A percentile compares a stretch with the other conserved stretches of the same genome.
Evolutionary conservation across 2,888 invertebrate species (phyloP).

Genomic region (Argyresthia goedartella): DNA sequence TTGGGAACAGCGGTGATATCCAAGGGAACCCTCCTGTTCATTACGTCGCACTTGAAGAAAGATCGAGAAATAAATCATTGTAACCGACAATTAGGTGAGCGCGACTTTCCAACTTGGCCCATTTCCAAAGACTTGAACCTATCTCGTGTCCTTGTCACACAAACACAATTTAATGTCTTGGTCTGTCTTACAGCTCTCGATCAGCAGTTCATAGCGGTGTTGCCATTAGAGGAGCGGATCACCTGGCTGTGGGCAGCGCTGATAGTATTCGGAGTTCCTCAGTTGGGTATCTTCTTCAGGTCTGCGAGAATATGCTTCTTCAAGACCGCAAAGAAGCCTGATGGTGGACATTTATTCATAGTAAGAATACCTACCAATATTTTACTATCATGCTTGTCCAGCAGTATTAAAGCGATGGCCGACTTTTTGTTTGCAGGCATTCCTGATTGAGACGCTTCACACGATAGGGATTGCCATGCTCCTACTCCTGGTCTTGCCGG

Average conservation of each 20-base stretch:
- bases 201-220: constrained; percentile 71
- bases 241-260: constrained; percentile 87
- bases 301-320: constrained; percentile 80
- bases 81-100: constrained; percentile 53
- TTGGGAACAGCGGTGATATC: constrained; percentile 77
- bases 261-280: constrained; percentile 82
- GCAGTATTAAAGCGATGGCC: background rate
- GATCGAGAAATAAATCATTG: constrained; percentile 71
- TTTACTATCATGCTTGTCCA: background rate
- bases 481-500: constrained; percentile 81
- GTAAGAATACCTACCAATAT: constrained; percentile 39
- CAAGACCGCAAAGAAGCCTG: constrained; percentile 75
- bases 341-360: constrained; percentile 61
- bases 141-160: too few species aligned
- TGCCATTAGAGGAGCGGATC: constrained; percentile 75
- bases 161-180: too few species aligned
- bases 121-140: too few species aligned
- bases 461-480: constrained; percentile 83
- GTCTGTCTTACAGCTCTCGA: constrained; percentile 58
- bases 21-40: constrained; percentile 80
- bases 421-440: constrained; percentile 45
- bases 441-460: constrained; percentile 83
- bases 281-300: constrained; percentile 79
- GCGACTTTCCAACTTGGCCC: background rate
- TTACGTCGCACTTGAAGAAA: constrained; percentile 77